Conservation (phyloP, 1,140 invertebrate species). For the Nasonia vitripennis region DNA sequence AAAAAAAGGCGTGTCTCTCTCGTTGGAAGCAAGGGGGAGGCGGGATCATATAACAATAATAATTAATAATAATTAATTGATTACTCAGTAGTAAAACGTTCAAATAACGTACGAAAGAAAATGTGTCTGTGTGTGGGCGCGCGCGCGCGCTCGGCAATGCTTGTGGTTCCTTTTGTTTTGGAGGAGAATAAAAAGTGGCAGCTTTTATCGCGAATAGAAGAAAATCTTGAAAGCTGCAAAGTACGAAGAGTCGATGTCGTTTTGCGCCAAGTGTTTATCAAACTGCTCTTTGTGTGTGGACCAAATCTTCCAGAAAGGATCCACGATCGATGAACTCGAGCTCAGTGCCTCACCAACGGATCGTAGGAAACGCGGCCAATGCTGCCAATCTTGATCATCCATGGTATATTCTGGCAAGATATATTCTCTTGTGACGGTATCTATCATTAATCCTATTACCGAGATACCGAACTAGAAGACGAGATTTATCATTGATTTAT, state of each 20-base stretch:
- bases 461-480: conserved; percentile 71
- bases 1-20: conserved; percentile 11
- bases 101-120: conserved; percentile 3
- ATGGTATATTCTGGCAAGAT: conserved; percentile 4
- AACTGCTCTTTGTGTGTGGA: conserved; percentile 62
- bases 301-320: conserved; percentile 68
- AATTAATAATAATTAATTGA: conserved; percentile 16
- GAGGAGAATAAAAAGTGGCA: background rate
- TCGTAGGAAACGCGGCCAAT: conserved; percentile 69
- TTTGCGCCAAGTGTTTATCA: conserved; percentile 61
- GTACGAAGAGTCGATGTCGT: conserved; percentile 63
- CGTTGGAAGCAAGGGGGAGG: conserved; percentile 19
- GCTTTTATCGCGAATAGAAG: conserved; percentile 65
- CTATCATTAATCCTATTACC: conserved; percentile 68
- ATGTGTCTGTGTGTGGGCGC: background rate
- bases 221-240: conserved; percentile 66
- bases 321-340: conserved; percentile 59
- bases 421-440: conserved; percentile 63
- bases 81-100: background rate
- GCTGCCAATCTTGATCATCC: conserved; percentile 49
- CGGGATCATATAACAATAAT: conserved; percentile 5
- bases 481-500: background rate
- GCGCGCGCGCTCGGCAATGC: background rate
- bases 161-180: background rate
- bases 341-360: conserved; percentile 63